Evolutionary conservation across 2,113 vertebrate species (phyloP), one percentile per base, ranked within the genome.

Genomic region (Thamnaconus septentrionalis): DNA sequence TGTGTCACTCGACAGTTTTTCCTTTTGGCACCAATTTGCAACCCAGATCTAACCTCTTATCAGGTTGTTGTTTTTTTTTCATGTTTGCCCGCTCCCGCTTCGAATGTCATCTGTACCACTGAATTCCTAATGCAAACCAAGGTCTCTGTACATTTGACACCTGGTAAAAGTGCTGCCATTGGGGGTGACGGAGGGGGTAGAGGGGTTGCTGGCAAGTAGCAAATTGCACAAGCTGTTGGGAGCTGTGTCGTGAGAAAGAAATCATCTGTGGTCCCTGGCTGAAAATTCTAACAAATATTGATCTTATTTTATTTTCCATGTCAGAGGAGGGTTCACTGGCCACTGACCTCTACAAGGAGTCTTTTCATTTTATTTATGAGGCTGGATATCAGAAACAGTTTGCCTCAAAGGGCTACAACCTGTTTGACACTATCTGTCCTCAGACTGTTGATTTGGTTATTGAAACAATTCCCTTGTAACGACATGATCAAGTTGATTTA

Each of bases 231-330:
- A 31, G 18, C 18, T 31, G 18, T 31, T 31, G 18, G 48, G 47
- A n/a, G 11, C 50, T 12, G 3, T 5, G 3, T 47, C 49, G 54
- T 85, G 83, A 75, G 79, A 84, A 81, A 63, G 53, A 71, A 52
- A 40, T 66, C 82, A 88, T 71, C 81, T 86, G 84, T 69, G 1
- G 4, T 48, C 8, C 61, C 18, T 5, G n/a, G 8, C 7, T 57
- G 12, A 41, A 39, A 59, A 31, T 31, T 31, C 18, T 31, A 31
- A 62, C 47, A 42, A 52, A 52, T 0, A 7, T 8, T 58, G 8
- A 8, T 50, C n/a, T 5, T 1, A 10, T 64, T 72, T 40, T 12
- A 12, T 3, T 43, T 50, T 40, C 40, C 4, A 9, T 55, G 8
- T 41, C 9, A 53, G 59, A 31, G 7, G 6, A 49, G 44, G 6